Conservation (phyloP, 2,113 vertebrate species). For the Semicossyphus pulcher region DNA sequence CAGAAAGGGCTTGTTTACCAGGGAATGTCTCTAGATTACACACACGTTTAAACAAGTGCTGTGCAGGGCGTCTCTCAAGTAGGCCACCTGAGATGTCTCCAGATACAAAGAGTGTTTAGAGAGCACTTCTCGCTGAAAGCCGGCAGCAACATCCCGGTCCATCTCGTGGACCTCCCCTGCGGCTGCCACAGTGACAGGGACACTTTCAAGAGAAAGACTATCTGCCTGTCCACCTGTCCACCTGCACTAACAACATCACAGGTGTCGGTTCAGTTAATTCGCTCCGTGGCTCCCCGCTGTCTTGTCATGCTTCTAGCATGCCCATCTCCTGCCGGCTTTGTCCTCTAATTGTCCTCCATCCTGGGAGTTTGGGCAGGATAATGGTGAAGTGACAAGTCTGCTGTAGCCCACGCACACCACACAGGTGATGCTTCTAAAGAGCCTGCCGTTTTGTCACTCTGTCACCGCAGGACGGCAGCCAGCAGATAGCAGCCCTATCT, state of each 20-base stretch:
- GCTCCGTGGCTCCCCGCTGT: not conserved
- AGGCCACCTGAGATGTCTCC: constrained; percentile 50
- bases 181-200: not conserved
- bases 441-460: constrained; percentile 37
- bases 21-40: constrained; percentile 42
- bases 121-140: constrained; percentile 31
- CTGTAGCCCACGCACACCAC: not conserved
- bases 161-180: not conserved
- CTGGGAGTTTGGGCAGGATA: constrained; percentile 30
- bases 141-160: constrained; percentile 16
- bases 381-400: constrained; percentile 47
- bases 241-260: not conserved
- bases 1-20: constrained; percentile 58
- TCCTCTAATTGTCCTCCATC: constrained; percentile 56
- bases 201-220: constrained; percentile 25
- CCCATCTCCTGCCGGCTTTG: constrained; percentile 24
- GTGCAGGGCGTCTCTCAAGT: constrained; percentile 40
- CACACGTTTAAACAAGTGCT: constrained; percentile 53
- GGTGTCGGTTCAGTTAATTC: constrained; percentile 21
- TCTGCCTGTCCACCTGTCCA: constrained; percentile 37
- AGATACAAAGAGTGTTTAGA: constrained; percentile 22
- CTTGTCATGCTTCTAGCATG: not conserved
- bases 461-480: constrained; percentile 45
- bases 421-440: constrained; percentile 56
- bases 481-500: constrained; percentile 62